A percentile compares a stretch with the other conserved stretches of the same genome.
phyloP scores from a whole-genome alignment of 2,113 vertebrate genomes.

The Neomonachus schauinslandi region DNA sequence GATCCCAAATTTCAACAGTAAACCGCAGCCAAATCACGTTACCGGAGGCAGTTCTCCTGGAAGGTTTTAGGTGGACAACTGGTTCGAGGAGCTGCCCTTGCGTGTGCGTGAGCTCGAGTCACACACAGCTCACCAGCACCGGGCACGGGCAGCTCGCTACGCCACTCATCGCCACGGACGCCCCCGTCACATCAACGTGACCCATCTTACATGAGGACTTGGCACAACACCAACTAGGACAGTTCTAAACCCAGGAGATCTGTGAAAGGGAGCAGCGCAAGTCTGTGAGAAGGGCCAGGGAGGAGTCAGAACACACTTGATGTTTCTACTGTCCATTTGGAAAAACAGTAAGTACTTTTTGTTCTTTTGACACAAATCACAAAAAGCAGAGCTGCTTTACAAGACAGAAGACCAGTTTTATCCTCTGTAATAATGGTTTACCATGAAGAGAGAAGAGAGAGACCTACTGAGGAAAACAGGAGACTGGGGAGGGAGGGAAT shows the following conservation, averaged over 20 bases:
- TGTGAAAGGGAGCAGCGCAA: rapidly evolving
- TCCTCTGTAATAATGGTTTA: rapidly evolving
- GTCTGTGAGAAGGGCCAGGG: rapidly evolving
- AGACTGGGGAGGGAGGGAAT: neutral
- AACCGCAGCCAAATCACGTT: neutral
- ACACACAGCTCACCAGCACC: rapidly evolving
- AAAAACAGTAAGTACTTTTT: neutral
- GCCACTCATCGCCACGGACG: rapidly evolving
- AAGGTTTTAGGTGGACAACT: neutral
- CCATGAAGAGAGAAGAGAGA: neutral
- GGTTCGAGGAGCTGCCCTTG: rapidly evolving
- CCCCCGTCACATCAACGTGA: rapidly evolving
- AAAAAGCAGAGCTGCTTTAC: neutral
- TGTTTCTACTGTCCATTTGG: rapidly evolving
- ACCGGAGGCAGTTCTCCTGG: neutral
- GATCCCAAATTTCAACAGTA: rapidly evolving
- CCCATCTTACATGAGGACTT: too few relatives aligned
- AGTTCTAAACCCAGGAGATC: neutral
- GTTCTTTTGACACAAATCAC: rapidly evolving
- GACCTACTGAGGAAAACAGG: too few relatives aligned
- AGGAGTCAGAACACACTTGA: rapidly evolving
- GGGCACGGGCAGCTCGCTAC: rapidly evolving
- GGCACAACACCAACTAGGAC: neutral
- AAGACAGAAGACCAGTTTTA: too few relatives aligned
- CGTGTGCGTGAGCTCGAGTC: rapidly evolving